Evolutionary conservation across 2,888 invertebrate genomes (phyloP).

Genomic region (Drosophila borborema): DNA sequence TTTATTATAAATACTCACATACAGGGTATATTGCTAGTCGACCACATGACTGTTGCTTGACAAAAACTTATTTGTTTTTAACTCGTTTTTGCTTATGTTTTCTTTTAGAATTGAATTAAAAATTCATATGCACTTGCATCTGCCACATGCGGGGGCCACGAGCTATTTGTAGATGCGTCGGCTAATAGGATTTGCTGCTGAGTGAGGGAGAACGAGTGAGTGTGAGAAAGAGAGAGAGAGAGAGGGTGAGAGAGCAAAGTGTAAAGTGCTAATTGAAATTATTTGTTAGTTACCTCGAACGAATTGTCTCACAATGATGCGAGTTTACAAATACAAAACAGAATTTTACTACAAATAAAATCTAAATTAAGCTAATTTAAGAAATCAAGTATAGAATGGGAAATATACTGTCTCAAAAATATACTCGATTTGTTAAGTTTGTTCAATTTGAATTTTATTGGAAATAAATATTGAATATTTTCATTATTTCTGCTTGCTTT

Average conservation of each 20-base stretch:
- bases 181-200: slow-evolving; percentile 37
- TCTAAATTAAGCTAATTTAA: too few relatives aligned
- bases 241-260: not conserved
- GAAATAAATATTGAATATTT: too few relatives aligned
- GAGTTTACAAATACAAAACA: not conserved
- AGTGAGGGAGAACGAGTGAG: not conserved
- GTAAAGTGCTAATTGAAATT: slow-evolving; percentile 42
- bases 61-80: not conserved
- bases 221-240: not conserved
- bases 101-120: slow-evolving; percentile 58
- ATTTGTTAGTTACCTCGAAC: slow-evolving; percentile 5
- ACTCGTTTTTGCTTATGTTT: slow-evolving; percentile 30
- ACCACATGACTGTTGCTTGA: not conserved
- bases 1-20: not conserved
- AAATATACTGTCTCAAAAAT: too few relatives aligned
- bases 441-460: too few relatives aligned
- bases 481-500: too few relatives aligned
- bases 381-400: too few relatives aligned
- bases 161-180: not conserved
- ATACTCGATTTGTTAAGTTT: too few relatives aligned
- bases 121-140: slow-evolving; percentile 42
- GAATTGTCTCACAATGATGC: not conserved
- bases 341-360: not conserved
- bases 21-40: not conserved
- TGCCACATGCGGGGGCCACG: slow-evolving; percentile 1